Percentiles rank a stretch among this genome's conserved stretches.
phyloP scores from a whole-genome alignment of 1,140 invertebrate species.

The Drosophila quadrilineata region DNA sequence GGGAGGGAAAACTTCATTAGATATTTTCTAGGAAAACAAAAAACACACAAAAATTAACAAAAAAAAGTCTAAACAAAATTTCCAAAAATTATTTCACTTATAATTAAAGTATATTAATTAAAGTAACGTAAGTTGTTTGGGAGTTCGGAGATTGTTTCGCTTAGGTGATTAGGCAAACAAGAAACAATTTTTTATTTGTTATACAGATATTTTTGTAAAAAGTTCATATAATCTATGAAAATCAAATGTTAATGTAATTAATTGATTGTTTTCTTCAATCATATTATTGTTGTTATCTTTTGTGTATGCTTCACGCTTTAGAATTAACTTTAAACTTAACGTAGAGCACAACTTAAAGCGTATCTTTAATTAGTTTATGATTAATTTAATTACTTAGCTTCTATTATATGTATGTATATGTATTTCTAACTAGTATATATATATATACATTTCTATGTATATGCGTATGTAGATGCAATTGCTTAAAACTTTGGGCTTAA shows the following conservation, averaged over 20 bases:
- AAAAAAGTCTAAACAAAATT: neutral
- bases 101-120: no score
- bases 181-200: no score
- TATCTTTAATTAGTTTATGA: slow-evolving; percentile 13
- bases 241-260: neutral
- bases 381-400: neutral
- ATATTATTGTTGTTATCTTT: slow-evolving; percentile 1
- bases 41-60: slow-evolving; percentile 32
- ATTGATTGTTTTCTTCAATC: neutral
- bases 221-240: neutral
- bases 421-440: slow-evolving; percentile 6
- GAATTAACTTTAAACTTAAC: slow-evolving; percentile 48
- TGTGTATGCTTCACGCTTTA: slow-evolving; percentile 4
- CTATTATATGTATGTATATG: neutral
- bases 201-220: no score
- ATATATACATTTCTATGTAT: slow-evolving; percentile 17
- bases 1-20: neutral
- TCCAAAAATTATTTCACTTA: neutral
- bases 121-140: no score
- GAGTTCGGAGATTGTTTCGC: no score
- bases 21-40: slow-evolving; percentile 25
- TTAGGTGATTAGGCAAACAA: no score
- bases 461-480: slow-evolving; percentile 2
- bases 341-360: slow-evolving; percentile 59
- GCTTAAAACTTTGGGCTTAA: slow-evolving; percentile 30